Evolutionary conservation across 2,888 invertebrate genomes (phyloP).

Genomic region (Chirona hameri): DNA sequence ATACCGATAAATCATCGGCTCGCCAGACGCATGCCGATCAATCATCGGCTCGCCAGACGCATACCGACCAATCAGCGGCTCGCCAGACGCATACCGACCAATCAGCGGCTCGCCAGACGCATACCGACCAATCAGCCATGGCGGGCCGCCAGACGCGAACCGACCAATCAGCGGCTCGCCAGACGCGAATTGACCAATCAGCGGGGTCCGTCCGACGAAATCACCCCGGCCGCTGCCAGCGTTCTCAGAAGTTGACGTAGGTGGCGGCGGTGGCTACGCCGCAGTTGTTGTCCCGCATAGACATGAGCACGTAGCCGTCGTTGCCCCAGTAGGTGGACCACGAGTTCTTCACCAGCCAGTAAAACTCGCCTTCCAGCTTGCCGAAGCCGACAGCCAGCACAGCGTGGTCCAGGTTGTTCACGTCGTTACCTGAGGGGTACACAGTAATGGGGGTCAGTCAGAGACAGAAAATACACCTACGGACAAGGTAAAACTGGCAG

Average conservation of each 20-base stretch:
- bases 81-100: too few relatives aligned
- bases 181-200: too few relatives aligned
- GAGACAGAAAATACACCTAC: conserved; percentile 26
- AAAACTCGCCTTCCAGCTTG: conserved; percentile 72
- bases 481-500: too few relatives aligned
- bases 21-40: too few relatives aligned
- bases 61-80: too few relatives aligned
- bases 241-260: conserved; percentile 58
- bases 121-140: too few relatives aligned
- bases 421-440: conserved; percentile 65
- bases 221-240: conserved; percentile 1
- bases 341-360: conserved; percentile 93
- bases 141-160: too few relatives aligned
- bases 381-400: conserved; percentile 93
- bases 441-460: conserved; percentile 37
- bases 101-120: too few relatives aligned
- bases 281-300: conserved; percentile 84
- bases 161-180: too few relatives aligned
- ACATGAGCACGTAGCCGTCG: conserved; percentile 90
- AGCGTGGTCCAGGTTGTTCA: conserved; percentile 81
- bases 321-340: conserved; percentile 98
- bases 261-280: conserved; percentile 85
- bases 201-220: too few relatives aligned
- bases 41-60: too few relatives aligned
- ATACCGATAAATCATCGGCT: too few relatives aligned